Conservation (phyloP, 2,888 invertebrate genomes). For the Stramonita haemastoma region DNA sequence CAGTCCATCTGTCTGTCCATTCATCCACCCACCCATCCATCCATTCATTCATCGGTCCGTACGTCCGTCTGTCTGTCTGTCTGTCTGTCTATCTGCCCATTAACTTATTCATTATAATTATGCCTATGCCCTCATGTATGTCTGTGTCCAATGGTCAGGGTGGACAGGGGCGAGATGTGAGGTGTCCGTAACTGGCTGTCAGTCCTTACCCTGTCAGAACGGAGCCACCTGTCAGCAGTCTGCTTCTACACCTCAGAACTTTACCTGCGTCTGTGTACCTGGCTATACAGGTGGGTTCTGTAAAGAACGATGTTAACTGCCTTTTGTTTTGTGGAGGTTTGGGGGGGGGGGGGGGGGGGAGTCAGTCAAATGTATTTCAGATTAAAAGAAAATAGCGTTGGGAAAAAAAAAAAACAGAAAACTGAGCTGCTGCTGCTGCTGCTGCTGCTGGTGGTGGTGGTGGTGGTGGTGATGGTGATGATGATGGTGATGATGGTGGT, state of each 20-base stretch:
- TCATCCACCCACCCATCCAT: no score
- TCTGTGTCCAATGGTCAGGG: no score
- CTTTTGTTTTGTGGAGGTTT: no score
- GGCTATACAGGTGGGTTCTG: constrained; percentile 79
- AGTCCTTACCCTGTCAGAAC: constrained; percentile 79
- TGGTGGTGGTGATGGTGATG: neutral
- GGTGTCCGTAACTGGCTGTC: constrained; percentile 50
- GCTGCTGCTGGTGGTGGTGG: neutral
- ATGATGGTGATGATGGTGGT: constrained; percentile 4
- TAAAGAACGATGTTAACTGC: neutral
- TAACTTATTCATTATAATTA: no score
- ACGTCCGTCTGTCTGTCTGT: no score
- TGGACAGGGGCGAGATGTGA: constrained; percentile 79
- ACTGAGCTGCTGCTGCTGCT: neutral
- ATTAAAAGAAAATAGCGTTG: no score
- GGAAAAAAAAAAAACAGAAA: no score
- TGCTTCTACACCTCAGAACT: constrained; percentile 71
- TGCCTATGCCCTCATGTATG: no score
- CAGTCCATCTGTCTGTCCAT: no score
- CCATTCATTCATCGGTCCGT: no score
- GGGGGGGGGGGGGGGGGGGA: constrained; percentile 65
- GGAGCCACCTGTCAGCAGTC: constrained; percentile 44
- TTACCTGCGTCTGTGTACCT: constrained; percentile 85
- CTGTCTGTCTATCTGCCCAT: no score
- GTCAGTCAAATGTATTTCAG: no score